Evolutionary conservation across 23 tunicate species (phyloP), one percentile per base, ranked within the genome.

Genomic region (Ascidia mentula): DNA sequence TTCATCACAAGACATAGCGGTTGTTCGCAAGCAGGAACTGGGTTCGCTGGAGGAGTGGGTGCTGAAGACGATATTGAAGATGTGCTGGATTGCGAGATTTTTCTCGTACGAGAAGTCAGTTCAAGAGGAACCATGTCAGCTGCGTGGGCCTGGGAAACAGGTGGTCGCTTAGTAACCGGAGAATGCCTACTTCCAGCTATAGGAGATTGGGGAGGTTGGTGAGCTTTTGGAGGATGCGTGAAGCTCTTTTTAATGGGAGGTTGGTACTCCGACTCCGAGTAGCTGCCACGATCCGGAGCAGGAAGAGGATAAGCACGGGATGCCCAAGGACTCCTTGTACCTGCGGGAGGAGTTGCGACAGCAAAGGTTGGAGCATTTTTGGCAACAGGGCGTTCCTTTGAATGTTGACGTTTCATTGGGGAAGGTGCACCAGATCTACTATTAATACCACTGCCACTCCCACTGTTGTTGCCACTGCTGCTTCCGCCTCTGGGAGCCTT

Each of bases 281-380:
- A 71, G 75, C 32, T 22, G 35, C 39, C 32, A 20, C 39, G 35
- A 4, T 4, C 45, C 4, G 8, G 53, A 22, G 71, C 83, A 0
- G 82, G 75, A 32, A 77, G 37, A 7, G 80, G 40, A 39, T 72
- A 86, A 12, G 40, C 75, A 6, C 90, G 82, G 38, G 84, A 40
- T n/a, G 84, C 36, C 90, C 90, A 86, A 3, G 90, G 90, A 46
- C 90, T 86, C 60, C 59, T 86, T 38, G 90, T 86, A 1, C 90
- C 90, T 9, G 77, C 74, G 4, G 90, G 90, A 72, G 84, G 84
- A 5, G 73, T 17, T 38, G 76, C 36, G 31, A 59, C 36, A 8
- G 34, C 31, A 36, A 36, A 31, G 35, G 70, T 28, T 30, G 81
- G 69, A 37, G 26, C 17, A 31, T 36, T 24, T 30, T 30, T 31